A percentile compares a stretch with the other conserved stretches of the same genome.
Evolutionary conservation across 2,888 invertebrate species (phyloP).

Genomic region (Encarsia formosa): DNA sequence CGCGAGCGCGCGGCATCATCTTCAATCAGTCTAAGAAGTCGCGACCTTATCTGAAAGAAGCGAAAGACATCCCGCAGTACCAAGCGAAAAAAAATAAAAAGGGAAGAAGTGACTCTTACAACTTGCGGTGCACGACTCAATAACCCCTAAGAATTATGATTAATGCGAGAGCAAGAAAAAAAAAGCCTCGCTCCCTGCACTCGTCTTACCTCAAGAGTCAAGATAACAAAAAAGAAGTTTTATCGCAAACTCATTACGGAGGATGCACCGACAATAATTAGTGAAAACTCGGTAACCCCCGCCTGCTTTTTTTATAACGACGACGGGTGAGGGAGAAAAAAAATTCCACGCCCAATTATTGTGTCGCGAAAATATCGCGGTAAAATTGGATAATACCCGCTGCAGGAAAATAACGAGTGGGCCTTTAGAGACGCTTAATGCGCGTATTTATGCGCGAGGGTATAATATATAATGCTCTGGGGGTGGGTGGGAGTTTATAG

Average conservation of each 20-base stretch:
- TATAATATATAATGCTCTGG: too few species aligned
- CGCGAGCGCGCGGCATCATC: too few species aligned
- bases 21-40: too few species aligned
- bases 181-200: background rate
- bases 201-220: slow-evolving; percentile 1
- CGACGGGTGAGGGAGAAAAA: slow-evolving; percentile 6
- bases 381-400: slow-evolving; percentile 44
- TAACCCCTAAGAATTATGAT: slow-evolving; percentile 1
- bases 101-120: background rate
- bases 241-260: slow-evolving; percentile 21
- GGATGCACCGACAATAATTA: slow-evolving; percentile 37
- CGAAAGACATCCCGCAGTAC: too few species aligned
- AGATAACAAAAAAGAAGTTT: background rate
- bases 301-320: background rate
- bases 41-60: too few species aligned
- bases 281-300: slow-evolving; percentile 35
- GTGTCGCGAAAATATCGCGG: slow-evolving; percentile 42
- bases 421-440: slow-evolving; percentile 22
- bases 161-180: background rate
- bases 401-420: slow-evolving; percentile 22
- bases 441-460: slow-evolving; percentile 23
- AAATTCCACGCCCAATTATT: slow-evolving; percentile 46
- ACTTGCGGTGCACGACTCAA: background rate
- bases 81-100: background rate
- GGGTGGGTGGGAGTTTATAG: too few species aligned